phyloP scores from a whole-genome alignment of 2,113 vertebrate genomes.

The Cathartes aura region DNA sequence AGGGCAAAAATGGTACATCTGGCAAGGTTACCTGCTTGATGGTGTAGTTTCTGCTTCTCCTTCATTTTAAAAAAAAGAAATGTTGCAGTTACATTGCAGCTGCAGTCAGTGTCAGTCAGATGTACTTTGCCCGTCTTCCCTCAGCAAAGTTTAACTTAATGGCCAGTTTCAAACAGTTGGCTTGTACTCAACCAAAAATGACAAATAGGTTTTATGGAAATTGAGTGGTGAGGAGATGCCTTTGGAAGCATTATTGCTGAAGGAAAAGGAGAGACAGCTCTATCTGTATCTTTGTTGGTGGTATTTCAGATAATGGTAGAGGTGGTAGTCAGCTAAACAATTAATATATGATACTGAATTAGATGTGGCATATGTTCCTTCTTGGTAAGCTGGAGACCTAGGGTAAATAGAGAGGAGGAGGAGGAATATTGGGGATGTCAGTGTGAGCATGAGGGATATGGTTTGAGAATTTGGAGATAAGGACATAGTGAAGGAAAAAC shows the following conservation, averaged over 20 bases:
- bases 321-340: neutral
- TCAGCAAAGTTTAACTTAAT: neutral
- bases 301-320: neutral
- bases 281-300: neutral
- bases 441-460: neutral
- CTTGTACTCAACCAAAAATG: neutral
- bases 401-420: neutral
- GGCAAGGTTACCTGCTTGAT: neutral
- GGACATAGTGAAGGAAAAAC: neutral
- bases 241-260: neutral
- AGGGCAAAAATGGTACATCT: neutral
- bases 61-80: neutral
- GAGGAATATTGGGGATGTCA: neutral
- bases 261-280: neutral
- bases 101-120: neutral
- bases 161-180: neutral
- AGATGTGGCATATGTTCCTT: neutral
- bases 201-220: neutral
- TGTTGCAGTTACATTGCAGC: neutral
- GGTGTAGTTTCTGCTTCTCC: neutral
- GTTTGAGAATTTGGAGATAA: neutral
- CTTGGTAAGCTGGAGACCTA: neutral
- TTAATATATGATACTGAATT: neutral
- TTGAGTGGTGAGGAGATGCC: neutral
- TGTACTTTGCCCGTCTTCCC: neutral